Evolutionary conservation across 2,797 vertebrate species (phyloP).

Genomic region (Morelia viridis): DNA sequence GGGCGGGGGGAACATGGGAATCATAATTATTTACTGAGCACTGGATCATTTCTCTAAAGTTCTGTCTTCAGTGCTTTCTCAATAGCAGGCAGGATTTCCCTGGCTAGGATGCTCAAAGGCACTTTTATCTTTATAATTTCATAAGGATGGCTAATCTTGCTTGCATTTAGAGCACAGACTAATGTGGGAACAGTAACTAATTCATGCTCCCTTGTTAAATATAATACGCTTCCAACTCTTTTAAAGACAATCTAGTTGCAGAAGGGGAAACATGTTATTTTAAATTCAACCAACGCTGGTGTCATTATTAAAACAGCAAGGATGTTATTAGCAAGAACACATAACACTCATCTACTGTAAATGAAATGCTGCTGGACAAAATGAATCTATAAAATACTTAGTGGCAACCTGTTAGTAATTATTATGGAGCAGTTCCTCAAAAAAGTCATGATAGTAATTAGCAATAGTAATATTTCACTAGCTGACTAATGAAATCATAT

Average conservation of each 20-base stretch:
- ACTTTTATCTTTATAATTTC: background rate
- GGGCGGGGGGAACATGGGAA: background rate
- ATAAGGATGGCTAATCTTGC: background rate
- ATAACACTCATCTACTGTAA: background rate
- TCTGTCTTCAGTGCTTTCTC: background rate
- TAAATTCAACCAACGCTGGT: background rate
- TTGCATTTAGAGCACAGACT: background rate
- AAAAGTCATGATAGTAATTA: constrained; percentile 24
- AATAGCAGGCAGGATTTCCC: background rate
- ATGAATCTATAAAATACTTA: constrained; percentile 33
- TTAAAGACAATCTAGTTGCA: background rate
- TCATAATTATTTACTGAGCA: background rate
- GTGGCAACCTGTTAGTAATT: constrained; percentile 20
- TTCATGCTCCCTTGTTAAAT: background rate
- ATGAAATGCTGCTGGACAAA: constrained; percentile 7
- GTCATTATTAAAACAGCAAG: constrained; percentile 17
- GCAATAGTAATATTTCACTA: constrained; percentile 15
- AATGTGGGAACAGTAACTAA: background rate
- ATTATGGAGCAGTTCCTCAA: constrained; percentile 33
- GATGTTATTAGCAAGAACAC: background rate
- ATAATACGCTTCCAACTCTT: background rate
- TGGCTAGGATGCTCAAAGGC: background rate
- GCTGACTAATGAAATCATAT: constrained; percentile 34
- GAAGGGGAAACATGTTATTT: constrained; percentile 14
- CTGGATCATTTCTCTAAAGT: background rate